These are phyloP conservation scores for Microtus ochrogaster DNA, from an alignment of 2,113 vertebrate genomes.

Conservation along the genomic window DNA sequence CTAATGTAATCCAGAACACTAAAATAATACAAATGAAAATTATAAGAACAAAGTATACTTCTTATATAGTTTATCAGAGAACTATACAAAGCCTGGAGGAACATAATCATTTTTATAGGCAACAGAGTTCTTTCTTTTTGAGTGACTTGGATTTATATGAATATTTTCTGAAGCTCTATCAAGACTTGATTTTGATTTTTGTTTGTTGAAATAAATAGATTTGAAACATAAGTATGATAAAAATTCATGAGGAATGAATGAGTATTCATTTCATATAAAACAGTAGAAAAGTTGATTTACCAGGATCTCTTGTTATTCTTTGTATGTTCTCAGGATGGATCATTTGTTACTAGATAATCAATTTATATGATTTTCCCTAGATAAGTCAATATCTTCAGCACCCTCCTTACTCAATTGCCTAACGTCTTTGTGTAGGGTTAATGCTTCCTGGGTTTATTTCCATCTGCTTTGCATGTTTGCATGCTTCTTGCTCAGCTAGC, in stretches of 20 bases:
- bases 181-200: slow-evolving; percentile 13
- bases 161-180: background rate
- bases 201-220: background rate
- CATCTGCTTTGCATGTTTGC: background rate
- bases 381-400: background rate
- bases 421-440: background rate
- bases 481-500: background rate
- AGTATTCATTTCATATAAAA: background rate
- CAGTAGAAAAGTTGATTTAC: background rate
- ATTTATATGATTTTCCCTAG: background rate
- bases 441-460: background rate
- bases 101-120: background rate
- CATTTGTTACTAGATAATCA: background rate
- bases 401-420: background rate
- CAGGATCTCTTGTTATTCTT: background rate
- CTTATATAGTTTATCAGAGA: background rate
- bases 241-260: background rate
- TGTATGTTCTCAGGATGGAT: background rate
- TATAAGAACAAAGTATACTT: background rate
- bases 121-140: background rate
- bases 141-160: background rate
- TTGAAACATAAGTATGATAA: slow-evolving; percentile 32
- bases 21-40: background rate
- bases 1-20: background rate
- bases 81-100: background rate